Percentiles rank a stretch among this genome's conserved stretches.
These are phyloP conservation scores for Meteorus colon DNA, from an alignment of 2,888 invertebrate species.

Conservation along the genomic window DNA sequence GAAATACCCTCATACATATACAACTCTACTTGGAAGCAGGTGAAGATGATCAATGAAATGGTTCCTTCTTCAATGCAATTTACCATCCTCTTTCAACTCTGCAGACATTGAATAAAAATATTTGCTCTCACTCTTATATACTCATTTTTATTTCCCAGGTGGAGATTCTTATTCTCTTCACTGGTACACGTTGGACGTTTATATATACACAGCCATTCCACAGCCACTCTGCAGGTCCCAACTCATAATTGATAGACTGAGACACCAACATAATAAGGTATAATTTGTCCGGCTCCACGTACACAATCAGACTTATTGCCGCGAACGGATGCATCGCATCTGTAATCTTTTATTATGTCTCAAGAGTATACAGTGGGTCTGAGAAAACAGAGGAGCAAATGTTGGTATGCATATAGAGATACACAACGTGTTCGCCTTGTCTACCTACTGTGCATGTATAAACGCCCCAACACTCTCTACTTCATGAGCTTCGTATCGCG, in stretches of 20 bases:
- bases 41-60: slow-evolving; percentile 68
- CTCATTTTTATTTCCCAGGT: slow-evolving; percentile 23
- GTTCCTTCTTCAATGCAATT: slow-evolving; percentile 49
- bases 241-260: slow-evolving; percentile 70
- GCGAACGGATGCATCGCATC: slow-evolving; percentile 71
- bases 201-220: background rate
- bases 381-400: background rate
- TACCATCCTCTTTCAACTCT: slow-evolving; percentile 10
- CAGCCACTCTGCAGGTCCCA: slow-evolving; percentile 49
- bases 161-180: slow-evolving; percentile 35
- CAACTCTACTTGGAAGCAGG: slow-evolving; percentile 48
- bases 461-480: background rate
- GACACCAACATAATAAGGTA: slow-evolving; percentile 70
- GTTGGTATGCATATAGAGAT: background rate
- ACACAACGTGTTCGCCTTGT: background rate
- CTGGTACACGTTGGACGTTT: background rate
- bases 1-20: background rate
- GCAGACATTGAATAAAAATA: background rate
- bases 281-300: slow-evolving; percentile 71
- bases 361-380: slow-evolving; percentile 23
- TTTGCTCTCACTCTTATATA: slow-evolving; percentile 11
- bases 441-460: background rate
- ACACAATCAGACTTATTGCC: slow-evolving; percentile 72
- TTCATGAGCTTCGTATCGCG: slow-evolving; percentile 3
- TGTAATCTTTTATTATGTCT: slow-evolving; percentile 71